Base-by-base conservation (phyloP, 2,888 invertebrate species). In the Himalopsyche kuldschensis region DNA sequence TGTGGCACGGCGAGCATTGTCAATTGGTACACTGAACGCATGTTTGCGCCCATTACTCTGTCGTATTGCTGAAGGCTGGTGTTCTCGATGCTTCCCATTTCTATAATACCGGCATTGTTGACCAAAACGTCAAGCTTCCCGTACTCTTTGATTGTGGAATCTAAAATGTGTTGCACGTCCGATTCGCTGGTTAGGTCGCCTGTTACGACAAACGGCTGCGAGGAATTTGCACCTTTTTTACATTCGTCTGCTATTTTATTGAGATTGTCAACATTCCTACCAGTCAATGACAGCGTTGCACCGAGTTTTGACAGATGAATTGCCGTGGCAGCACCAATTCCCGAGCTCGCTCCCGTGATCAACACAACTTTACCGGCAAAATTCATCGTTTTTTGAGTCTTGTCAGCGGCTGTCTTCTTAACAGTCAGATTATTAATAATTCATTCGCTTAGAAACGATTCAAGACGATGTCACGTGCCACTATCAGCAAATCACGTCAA, bases 1-100 rank as follows among this genome's bases (percentile, higher is more conserved):
- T 98, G 94, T 0, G 98, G 98, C 0, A 96, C 95, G 4, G 97
- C 96, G 78, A 98, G 89, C 94, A 95, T 96, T 0, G 97, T 98
- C 86, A 98, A 89, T 84, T 96, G 94, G 88, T 96, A 96, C 24
- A 96, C 92, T 0, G 96, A 94, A 84, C 97, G 94, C 0, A 98
- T 95, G 89, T 99, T 99, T 1, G 96, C 94, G 88, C 97, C 96
- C 94, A 99, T 97, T 15, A 97, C 91, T 31, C 95, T 92, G 89
- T 99, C 99, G 88, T 95, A 98, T 88, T 98, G 97, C 77, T 96
- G 96, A 87, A 99, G 88, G 27, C 93, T 93, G 0, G 98, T 96
- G 86, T 93, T 96, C 90, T 98, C 98, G 87, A 98, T 97, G 1
- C 94, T 93, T 41, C 98, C 98, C 0, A 91, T 91, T 88, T 95